phyloP scores from a whole-genome alignment of 2,113 vertebrate species.

The Lampris incognitus region DNA sequence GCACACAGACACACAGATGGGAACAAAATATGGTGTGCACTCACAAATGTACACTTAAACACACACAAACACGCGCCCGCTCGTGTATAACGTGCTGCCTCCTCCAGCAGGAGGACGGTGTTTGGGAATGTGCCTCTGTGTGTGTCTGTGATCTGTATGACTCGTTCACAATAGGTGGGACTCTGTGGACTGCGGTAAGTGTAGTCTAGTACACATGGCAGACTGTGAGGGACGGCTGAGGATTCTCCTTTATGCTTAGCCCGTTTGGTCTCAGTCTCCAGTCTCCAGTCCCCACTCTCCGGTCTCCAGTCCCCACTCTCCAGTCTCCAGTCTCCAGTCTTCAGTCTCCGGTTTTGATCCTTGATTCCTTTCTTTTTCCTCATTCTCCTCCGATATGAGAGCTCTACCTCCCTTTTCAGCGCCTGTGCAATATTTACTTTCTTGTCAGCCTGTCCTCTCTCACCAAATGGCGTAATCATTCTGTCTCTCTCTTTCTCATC shows the following conservation, averaged over 20 bases:
- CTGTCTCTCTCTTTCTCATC: background rate
- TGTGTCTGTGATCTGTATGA: conserved; percentile 34
- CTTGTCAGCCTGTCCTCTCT: background rate
- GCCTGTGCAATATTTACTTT: too few relatives aligned
- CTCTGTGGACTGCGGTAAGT: conserved; percentile 29
- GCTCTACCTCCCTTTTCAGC: background rate
- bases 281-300: background rate
- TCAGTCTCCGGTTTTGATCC: background rate
- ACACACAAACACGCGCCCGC: background rate
- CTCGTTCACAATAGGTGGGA: conserved; percentile 14
- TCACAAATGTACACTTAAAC: background rate
- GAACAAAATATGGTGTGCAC: too few relatives aligned
- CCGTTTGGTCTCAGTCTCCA: background rate
- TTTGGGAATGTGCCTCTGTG: background rate
- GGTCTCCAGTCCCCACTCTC: background rate
- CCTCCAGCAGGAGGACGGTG: background rate
- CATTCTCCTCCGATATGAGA: background rate
- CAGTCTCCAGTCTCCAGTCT: background rate
- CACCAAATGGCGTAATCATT: background rate
- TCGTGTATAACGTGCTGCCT: background rate
- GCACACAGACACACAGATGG: background rate
- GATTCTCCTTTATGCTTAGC: background rate
- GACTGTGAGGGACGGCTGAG: background rate
- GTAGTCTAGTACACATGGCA: conserved; percentile 8
- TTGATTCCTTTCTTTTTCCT: too few relatives aligned